Evolutionary conservation across 2,797 vertebrate genomes (phyloP).

Genomic region (Pangasius mekongensis): DNA sequence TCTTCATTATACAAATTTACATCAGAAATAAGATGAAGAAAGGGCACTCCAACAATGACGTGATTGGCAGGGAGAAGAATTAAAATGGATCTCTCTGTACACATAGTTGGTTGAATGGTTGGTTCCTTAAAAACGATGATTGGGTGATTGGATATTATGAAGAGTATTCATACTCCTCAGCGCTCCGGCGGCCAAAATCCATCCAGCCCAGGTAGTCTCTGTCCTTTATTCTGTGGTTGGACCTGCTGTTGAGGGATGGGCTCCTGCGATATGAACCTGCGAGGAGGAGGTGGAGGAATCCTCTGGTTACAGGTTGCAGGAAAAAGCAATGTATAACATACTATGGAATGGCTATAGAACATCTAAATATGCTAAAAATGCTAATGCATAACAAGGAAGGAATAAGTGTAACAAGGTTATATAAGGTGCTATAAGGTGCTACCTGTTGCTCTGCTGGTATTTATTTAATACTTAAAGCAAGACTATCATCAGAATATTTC

Average conservation of each 20-base stretch:
- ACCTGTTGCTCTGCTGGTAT: background rate
- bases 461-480: background rate
- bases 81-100: constrained; percentile 64
- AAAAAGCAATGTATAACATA: background rate
- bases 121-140: constrained; percentile 27
- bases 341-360: background rate
- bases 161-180: constrained; percentile 91
- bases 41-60: constrained; percentile 69
- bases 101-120: constrained; percentile 55
- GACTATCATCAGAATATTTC: background rate
- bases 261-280: constrained; percentile 75
- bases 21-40: constrained; percentile 70
- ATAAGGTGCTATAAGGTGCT: background rate
- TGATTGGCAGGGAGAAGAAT: constrained; percentile 63
- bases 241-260: constrained; percentile 78
- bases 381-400: background rate
- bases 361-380: background rate
- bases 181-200: constrained; percentile 95
- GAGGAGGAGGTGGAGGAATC: constrained; percentile 28
- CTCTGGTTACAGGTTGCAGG: background rate
- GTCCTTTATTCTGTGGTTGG: constrained; percentile 91
- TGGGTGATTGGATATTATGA: constrained; percentile 70
- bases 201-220: constrained; percentile 97
- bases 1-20: constrained; percentile 75
- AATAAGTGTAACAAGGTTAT: background rate